These are phyloP conservation scores for Chloroceryle inda DNA, from an alignment of 2,797 vertebrate genomes.

Conservation along the genomic window DNA sequence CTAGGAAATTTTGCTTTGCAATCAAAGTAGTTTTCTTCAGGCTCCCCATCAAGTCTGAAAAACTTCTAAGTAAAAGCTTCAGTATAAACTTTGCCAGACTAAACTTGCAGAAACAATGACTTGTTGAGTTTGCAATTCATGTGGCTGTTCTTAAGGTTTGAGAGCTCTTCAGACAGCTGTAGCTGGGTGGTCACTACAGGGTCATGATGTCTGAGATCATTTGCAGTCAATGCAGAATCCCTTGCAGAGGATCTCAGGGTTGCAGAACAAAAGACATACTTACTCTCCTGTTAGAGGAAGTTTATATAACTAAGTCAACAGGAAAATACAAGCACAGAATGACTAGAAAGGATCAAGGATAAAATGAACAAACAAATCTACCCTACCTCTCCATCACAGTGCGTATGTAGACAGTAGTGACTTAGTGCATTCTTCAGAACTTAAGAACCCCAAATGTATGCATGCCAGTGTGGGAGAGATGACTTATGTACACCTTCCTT, in stretches of 20 bases:
- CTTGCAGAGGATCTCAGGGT: neutral
- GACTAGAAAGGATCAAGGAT: neutral
- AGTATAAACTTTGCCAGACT: neutral
- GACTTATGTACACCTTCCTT: neutral
- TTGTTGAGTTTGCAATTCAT: neutral
- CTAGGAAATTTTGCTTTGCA: neutral
- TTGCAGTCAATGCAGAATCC: neutral
- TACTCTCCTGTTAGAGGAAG: neutral
- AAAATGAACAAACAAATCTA: slow-evolving; percentile 7
- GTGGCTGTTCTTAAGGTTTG: neutral
- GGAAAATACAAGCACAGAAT: neutral
- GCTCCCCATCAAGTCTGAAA: neutral
- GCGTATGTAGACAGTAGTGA: neutral
- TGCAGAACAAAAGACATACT: neutral
- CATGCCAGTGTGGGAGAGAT: neutral
- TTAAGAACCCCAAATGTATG: neutral
- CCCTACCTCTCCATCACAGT: neutral
- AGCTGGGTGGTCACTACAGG: neutral
- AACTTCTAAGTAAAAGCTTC: neutral
- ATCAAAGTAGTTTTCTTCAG: neutral
- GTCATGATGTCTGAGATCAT: neutral
- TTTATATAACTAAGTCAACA: slow-evolving; percentile 48
- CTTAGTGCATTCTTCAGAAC: neutral
- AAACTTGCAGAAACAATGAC: neutral
- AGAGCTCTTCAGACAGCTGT: neutral